Evolutionary conservation across 2,888 invertebrate genomes (phyloP).

Genomic region (Philaethria dido): DNA sequence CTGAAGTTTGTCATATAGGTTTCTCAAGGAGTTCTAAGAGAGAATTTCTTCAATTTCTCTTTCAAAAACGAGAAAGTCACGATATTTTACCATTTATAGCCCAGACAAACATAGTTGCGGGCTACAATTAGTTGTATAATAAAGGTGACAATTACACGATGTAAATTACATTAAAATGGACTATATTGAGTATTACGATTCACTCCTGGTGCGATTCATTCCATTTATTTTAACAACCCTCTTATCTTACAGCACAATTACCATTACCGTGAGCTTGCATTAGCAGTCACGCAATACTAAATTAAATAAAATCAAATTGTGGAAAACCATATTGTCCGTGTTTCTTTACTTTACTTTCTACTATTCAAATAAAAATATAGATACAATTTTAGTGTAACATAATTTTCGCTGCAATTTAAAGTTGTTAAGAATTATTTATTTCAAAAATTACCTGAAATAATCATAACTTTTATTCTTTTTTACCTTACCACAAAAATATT

Average conservation of each 20-base stretch:
- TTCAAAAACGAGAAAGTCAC: too few relatives aligned
- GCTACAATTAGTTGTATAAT: not conserved
- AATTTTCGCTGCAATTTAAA: too few relatives aligned
- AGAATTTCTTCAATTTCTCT: not conserved
- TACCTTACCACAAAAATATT: not conserved
- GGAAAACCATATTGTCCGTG: not conserved
- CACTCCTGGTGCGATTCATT: constrained; percentile 28
- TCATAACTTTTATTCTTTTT: too few relatives aligned
- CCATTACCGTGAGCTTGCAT: constrained; percentile 25
- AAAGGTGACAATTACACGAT: not conserved
- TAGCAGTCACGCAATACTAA: constrained; percentile 35
- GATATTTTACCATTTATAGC: too few relatives aligned
- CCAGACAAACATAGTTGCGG: too few relatives aligned
- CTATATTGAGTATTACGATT: constrained; percentile 4
- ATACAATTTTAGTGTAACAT: too few relatives aligned
- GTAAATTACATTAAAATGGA: constrained; percentile 10
- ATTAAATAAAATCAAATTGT: constrained; percentile 19
- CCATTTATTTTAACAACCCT: constrained; percentile 26
- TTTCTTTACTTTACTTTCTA: not conserved
- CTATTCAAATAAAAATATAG: too few relatives aligned
- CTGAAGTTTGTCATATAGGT: too few relatives aligned
- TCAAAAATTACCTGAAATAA: too few relatives aligned
- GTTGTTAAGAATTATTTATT: too few relatives aligned
- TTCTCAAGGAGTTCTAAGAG: not conserved
- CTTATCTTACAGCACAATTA: constrained; percentile 36